Conservation (phyloP, 2,113 vertebrate genomes). For the Sialia sialis region DNA sequence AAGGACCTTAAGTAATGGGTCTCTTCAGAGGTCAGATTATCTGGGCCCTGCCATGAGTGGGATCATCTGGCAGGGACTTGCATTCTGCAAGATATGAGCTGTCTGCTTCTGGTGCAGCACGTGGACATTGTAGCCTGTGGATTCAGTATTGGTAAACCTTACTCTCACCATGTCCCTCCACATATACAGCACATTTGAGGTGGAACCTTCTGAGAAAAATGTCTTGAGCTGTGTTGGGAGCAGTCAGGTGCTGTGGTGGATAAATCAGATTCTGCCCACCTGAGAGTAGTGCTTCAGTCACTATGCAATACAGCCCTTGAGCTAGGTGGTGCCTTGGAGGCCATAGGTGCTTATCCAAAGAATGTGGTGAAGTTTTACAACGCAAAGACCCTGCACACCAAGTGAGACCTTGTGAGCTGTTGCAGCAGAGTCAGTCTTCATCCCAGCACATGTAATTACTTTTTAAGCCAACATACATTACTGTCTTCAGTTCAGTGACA, state of each 20-base stretch:
- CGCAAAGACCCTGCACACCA: not conserved
- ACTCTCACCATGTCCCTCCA: not conserved
- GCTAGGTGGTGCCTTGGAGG: not conserved
- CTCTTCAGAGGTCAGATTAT: not conserved
- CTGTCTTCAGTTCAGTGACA: no score
- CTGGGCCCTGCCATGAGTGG: rapidly evolving
- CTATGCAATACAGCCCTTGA: not conserved
- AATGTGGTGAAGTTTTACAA: not conserved
- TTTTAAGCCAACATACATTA: not conserved
- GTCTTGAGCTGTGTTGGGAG: not conserved
- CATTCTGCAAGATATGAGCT: not conserved
- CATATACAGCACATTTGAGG: not conserved
- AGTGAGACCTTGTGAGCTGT: not conserved
- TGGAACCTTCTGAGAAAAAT: not conserved
- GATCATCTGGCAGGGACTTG: not conserved
- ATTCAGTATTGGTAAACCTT: not conserved
- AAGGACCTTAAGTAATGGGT: not conserved
- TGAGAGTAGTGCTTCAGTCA: not conserved
- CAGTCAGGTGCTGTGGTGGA: not conserved
- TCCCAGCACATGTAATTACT: not conserved
- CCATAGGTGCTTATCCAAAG: not conserved
- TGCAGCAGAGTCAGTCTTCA: not conserved
- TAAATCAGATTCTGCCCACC: not conserved
- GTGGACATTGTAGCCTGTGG: not conserved
- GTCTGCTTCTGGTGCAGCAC: not conserved